phyloP scores from a whole-genome alignment of 1,140 invertebrate species.

The Scaptomyza pallida region DNA sequence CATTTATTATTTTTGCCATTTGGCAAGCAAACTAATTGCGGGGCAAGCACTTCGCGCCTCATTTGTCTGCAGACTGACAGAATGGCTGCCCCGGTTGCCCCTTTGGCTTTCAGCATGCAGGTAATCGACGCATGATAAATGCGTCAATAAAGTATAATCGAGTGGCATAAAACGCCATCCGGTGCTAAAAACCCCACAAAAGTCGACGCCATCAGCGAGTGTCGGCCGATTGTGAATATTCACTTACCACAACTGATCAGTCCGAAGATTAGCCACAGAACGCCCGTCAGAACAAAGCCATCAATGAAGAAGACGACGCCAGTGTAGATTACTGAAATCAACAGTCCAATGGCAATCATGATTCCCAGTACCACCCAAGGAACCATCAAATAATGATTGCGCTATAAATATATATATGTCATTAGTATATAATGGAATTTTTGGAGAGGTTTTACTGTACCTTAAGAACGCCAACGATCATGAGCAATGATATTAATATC shows the following conservation, averaged over 20 bases:
- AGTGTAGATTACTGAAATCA: slow-evolving; percentile 91
- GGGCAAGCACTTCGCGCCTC: slow-evolving; percentile 62
- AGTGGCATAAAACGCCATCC: slow-evolving; percentile 53
- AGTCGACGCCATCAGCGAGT: slow-evolving; percentile 4
- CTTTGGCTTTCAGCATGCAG: slow-evolving; percentile 48
- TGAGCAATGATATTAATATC: slow-evolving; percentile 89
- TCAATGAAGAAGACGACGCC: slow-evolving; percentile 89
- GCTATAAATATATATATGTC: slow-evolving; percentile 84
- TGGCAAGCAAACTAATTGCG: slow-evolving; percentile 57
- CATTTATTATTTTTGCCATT: slow-evolving; percentile 44
- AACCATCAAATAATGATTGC: slow-evolving; percentile 91
- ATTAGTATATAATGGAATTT: background rate
- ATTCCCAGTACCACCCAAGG: slow-evolving; percentile 92
- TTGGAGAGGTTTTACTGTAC: slow-evolving; percentile 85
- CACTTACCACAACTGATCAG: slow-evolving; percentile 87
- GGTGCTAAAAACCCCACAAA: slow-evolving; percentile 74
- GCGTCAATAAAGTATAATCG: slow-evolving; percentile 64
- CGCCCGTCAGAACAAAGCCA: slow-evolving; percentile 85
- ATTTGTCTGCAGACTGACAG: slow-evolving; percentile 41
- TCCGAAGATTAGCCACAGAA: slow-evolving; percentile 87
- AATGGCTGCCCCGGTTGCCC: background rate
- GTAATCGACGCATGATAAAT: slow-evolving; percentile 74
- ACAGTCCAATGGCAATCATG: slow-evolving; percentile 89
- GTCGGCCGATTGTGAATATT: background rate
- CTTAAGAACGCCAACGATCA: slow-evolving; percentile 90